These are phyloP conservation scores for Drosophila pectinifera DNA, from an alignment of 1,140 invertebrate species.

Conservation along the genomic window DNA sequence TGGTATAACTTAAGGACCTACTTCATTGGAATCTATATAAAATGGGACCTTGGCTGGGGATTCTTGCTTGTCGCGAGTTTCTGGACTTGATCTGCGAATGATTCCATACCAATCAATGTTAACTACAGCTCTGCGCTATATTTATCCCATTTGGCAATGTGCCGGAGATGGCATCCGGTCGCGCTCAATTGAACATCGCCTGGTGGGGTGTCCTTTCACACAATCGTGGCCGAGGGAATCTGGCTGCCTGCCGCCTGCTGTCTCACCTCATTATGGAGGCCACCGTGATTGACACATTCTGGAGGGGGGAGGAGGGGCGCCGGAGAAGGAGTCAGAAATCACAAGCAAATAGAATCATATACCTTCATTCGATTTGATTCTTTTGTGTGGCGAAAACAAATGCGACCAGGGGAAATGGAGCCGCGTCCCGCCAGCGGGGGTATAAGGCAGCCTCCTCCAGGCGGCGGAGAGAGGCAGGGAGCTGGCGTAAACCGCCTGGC, in stretches of 20 bases:
- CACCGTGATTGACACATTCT: constrained; percentile 63
- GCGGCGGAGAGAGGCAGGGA: not conserved
- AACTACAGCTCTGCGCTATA: constrained; percentile 29
- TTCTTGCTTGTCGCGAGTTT: too few relatives aligned
- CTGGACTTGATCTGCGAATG: not conserved
- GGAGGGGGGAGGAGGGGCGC: not conserved
- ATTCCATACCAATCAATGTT: constrained; percentile 21
- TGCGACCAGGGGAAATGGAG: constrained; percentile 7
- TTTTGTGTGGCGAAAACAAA: constrained; percentile 45
- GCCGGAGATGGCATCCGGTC: constrained; percentile 24
- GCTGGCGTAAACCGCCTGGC: constrained; percentile 7
- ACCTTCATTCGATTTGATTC: constrained; percentile 53
- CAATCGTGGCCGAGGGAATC: not conserved
- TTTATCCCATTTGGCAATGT: constrained; percentile 28
- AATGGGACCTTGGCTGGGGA: too few relatives aligned
- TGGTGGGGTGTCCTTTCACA: constrained; percentile 6
- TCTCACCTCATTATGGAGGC: constrained; percentile 48
- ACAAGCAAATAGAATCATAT: constrained; percentile 47
- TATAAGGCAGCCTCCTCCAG: not conserved
- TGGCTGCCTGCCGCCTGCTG: constrained; percentile 4
- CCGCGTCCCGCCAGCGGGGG: too few relatives aligned
- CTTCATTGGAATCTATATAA: too few relatives aligned
- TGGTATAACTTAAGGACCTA: too few relatives aligned
- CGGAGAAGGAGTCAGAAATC: constrained; percentile 37
- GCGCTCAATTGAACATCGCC: constrained; percentile 39